Base-by-base conservation (phyloP, 92 coral and sea anemone genomes). In the Zoanthus sansibaricus region DNA sequence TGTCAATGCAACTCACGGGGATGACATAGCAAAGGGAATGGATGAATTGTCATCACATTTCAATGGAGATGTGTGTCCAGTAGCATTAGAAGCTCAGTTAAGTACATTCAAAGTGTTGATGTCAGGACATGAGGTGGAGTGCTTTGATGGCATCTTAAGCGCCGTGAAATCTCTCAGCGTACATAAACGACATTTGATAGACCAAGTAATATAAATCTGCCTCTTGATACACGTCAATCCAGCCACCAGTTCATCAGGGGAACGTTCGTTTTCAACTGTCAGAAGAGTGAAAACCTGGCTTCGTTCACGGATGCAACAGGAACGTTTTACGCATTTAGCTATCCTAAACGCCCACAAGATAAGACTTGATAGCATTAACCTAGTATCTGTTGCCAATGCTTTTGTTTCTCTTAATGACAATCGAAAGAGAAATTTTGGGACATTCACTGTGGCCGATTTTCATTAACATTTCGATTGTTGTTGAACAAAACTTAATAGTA, bases 201-300 rank as follows among this genome's bases (percentile, higher is more conserved):
- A 88, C 55, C 33, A 88, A 9, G 92, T 88, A 56, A 66, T 85
- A 9, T 75, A 58, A 17, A 58, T 91, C 8, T 91, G 94, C 61
- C 48, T 88, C 82, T 32, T 91, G 8, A 84, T 91, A 37, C 91
- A 58, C 84, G 86, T 90, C 51, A 88, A 73, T 54, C 93, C 91
- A 33, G 90, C 90, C 56, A 90, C 90, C 10, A 90, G 90, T 82
- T 83, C 91, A n/a, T 58, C 93, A 21, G 93, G 88, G 10, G 91
- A 87, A 66, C 84, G 78, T 55, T 87, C 88, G 17, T 91, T 88
- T 76, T 91, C 94, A 11, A 91, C 91, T 44, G 91, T 91, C 12
- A 90, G 90, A 84, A 77, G 90, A 79, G 32, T 90, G 8, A 86
- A 90, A 77, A 91, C 91, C 67, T 88, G 89, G 91, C 89, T 87